Conservation (phyloP, 2,797 vertebrate species). For the Psittacula derbiana region DNA sequence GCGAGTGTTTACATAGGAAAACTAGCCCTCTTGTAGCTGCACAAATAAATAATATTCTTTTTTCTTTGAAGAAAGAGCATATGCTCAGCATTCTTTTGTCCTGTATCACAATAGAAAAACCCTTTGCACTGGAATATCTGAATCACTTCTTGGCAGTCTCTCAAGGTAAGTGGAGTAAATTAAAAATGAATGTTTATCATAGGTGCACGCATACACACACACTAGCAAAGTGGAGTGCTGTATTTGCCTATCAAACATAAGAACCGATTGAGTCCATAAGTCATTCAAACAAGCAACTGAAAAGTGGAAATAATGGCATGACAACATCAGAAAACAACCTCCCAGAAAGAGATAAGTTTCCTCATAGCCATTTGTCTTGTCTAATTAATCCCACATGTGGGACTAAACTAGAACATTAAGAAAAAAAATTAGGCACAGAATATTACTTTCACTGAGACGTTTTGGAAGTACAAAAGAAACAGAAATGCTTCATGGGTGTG, state of each 20-base stretch:
- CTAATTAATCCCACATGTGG: conserved; percentile 75
- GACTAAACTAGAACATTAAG: conserved; percentile 46
- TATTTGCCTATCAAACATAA: conserved; percentile 66
- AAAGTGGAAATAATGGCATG: conserved; percentile 70
- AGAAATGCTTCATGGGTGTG: not conserved
- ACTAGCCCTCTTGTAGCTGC: conserved; percentile 67
- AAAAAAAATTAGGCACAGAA: conserved; percentile 40
- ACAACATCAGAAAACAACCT: conserved; percentile 67
- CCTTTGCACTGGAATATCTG: conserved; percentile 75
- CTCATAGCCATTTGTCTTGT: conserved; percentile 64
- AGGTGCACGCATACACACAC: conserved; percentile 53
- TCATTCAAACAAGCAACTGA: conserved; percentile 70
- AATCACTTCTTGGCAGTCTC: conserved; percentile 79
- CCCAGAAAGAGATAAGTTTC: conserved; percentile 69
- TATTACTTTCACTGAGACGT: conserved; percentile 61
- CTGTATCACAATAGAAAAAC: conserved; percentile 73
- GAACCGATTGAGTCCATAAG: conserved; percentile 42
- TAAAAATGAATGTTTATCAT: conserved; percentile 81
- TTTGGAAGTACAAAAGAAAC: conserved; percentile 51
- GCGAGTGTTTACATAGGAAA: conserved; percentile 71
- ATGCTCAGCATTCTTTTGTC: conserved; percentile 83
- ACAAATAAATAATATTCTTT: conserved; percentile 74
- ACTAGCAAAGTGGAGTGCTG: conserved; percentile 28
- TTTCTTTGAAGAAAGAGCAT: conserved; percentile 73
- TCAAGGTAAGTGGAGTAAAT: conserved; percentile 86